Base-by-base conservation (phyloP, 2,113 vertebrate genomes). In the Rattus rattus region DNA sequence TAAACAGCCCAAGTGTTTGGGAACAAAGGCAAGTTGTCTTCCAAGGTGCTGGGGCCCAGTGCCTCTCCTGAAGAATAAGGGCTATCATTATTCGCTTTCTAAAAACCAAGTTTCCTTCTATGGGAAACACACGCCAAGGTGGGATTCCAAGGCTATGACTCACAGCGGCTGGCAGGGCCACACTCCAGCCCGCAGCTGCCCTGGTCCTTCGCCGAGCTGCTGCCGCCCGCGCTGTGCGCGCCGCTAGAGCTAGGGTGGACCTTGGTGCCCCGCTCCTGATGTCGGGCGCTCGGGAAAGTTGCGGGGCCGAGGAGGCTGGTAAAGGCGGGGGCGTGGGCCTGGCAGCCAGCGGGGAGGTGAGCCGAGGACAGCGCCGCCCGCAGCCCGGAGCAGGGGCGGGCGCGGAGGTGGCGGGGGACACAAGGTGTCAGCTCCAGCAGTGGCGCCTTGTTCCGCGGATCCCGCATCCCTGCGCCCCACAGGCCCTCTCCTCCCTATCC, bases 121-220 rank as follows among this genome's bases (percentile, higher is more conserved):
- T 99, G 99, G 98, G 98, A 99, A 99, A 99, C 98, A 98, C 99
- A 99, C 98, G 98, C 98, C 98, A 99, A 99, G 99, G 99, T 99
- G 99, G 98, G 98, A 99, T 99, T 99, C 99, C 99, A 99, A 99
- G 99, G 99, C 98, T 98, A 98, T 99, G 98, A 99, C 98, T 99
- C 99, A 99, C 98, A 98, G 98, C 98, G 98, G 99, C 97, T 99
- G 99, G 99, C 99, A 98, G 98, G 93, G 95, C 83, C 79, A 84
- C 95, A 95, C 96, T 94, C 88, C 96, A 92, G 97, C 92, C 96
- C 88, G 79, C 79, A 22, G 96, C 97, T 33, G 91, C 63, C 87
- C 83, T 4, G 73, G 59, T 43, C 7, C 77, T 67, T 26, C 59
- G 93, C 93, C 89, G 17, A 75, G 11, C 94, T 93, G 61, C 63